Evolutionary conservation across 35 echinoderm and acorn worm species (phyloP), one percentile per base, ranked within the genome.

Genomic region (Holothuria glaberrima): DNA sequence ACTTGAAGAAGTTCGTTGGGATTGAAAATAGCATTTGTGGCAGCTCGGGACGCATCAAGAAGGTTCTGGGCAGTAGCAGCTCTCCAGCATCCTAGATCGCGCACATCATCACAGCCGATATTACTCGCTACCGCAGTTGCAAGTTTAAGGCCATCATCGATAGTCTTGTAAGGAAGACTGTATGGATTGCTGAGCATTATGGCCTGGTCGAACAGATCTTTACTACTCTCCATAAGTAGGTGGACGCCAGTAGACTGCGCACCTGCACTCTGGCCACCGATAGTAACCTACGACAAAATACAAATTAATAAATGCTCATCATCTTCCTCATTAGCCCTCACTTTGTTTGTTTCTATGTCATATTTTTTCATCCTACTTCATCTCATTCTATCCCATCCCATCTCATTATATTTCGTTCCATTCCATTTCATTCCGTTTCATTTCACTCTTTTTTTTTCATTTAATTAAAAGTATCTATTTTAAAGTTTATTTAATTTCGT

Each of bases 181-280:
- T 77, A 92, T 12, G 91, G 91, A 62, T 86, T 86, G 54, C 91
- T 92, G 30, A 75, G 30, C 45, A 77, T 58, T 25, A 92, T 77
- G 0, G 68, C 91, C 34, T 84, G 82, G 7, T 92, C 64, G 30
- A 92, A 92, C 4, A 92, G 83, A 32, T 75, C 33, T 9, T 79
- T 36, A 45, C 91, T 92, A 14, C 48, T 48, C 38, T 86, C 66
- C 48, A 82, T 86, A 0, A 86, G 34, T 17, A 92, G 31, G 17
- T 92, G 91, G 18, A 88, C 82, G 0, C 81, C 72, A 41, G 87
- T 83, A 1, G 91, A 92, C 68, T 92, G 91, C 0, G 76, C 81
- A 50, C 91, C 91, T 18, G 91, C 91, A 75, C 91, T 92, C 59
- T 92, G 91, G 2, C 91, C 91, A 80, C 62, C 33, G 46, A 87